Evolutionary conservation across 2,113 vertebrate genomes (phyloP).

Genomic region (Alosa alosa): DNA sequence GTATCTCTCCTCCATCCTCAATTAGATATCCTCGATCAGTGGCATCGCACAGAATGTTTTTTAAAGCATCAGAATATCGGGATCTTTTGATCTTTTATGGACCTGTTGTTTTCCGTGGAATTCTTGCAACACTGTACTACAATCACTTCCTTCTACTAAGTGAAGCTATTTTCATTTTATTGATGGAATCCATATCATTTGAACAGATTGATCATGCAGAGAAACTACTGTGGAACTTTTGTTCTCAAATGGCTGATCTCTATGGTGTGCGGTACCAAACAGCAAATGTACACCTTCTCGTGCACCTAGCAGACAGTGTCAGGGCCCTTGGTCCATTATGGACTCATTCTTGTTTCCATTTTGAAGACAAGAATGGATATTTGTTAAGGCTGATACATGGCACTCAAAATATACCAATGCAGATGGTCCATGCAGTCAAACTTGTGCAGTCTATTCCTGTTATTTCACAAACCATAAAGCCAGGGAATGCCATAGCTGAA

Average conservation of each 20-base stretch:
- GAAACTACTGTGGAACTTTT: conserved; percentile 27
- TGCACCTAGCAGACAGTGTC: conserved; percentile 28
- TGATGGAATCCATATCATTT: conserved; percentile 24
- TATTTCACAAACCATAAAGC: conserved; percentile 34
- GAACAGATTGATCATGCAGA: conserved; percentile 26
- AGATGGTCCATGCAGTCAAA: conserved; percentile 35
- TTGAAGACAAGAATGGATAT: conserved; percentile 41
- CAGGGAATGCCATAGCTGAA: not conserved
- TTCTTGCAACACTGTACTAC: no score
- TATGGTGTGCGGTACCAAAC: conserved; percentile 26
- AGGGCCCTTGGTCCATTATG: conserved; percentile 26
- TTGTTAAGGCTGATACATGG: conserved; percentile 40
- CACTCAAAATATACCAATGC: conserved; percentile 38
- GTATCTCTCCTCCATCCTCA: no score
- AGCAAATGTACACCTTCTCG: conserved; percentile 9
- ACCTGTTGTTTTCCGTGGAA: no score
- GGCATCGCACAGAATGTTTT: no score
- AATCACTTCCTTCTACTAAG: no score
- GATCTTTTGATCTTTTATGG: no score
- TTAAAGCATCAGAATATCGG: no score
- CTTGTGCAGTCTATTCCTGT: conserved; percentile 26
- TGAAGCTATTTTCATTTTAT: conserved; percentile 6
- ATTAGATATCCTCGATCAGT: no score
- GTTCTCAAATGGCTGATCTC: conserved; percentile 26
- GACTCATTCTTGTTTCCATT: conserved; percentile 33